Evolutionary conservation across 2,888 invertebrate genomes (phyloP).

Genomic region (Lasius platythorax): DNA sequence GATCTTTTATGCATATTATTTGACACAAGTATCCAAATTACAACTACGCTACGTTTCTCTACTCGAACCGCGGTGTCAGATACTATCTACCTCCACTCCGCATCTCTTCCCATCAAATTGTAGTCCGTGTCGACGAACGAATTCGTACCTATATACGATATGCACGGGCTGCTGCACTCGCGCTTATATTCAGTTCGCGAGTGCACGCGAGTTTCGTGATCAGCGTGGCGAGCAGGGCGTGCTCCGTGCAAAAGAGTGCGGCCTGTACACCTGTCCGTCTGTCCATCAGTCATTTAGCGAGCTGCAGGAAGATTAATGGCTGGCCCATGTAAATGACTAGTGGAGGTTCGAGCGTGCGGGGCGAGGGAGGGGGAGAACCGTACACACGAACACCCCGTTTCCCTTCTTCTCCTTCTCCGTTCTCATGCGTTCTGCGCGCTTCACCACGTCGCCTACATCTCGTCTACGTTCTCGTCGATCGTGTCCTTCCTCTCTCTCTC

Average conservation of each 20-base stretch:
- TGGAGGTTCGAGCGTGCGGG: constrained; percentile 29
- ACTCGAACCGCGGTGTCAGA: not conserved
- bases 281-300: constrained; percentile 78
- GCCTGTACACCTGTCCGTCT: constrained; percentile 61
- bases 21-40: not conserved
- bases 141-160: constrained; percentile 18
- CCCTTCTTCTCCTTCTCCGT: not conserved
- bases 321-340: constrained; percentile 75
- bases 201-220: constrained; percentile 54
- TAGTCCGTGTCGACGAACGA: constrained; percentile 31
- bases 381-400: not conserved
- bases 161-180: constrained; percentile 20
- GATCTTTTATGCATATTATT: not conserved
- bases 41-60: too few species aligned
- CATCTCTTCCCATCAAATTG: constrained; percentile 18
- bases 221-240: constrained; percentile 49
- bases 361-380: not conserved
- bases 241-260: constrained; percentile 55
- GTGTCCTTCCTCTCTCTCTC: constrained; percentile 21
- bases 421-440: constrained; percentile 13
- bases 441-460: constrained; percentile 28
- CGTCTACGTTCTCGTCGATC: not conserved
- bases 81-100: constrained; percentile 4
- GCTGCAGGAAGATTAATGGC: constrained; percentile 77
- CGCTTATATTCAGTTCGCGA: constrained; percentile 29